Base-by-base conservation (phyloP, 2,113 vertebrate genomes). In the Muntiacus reevesi region DNA sequence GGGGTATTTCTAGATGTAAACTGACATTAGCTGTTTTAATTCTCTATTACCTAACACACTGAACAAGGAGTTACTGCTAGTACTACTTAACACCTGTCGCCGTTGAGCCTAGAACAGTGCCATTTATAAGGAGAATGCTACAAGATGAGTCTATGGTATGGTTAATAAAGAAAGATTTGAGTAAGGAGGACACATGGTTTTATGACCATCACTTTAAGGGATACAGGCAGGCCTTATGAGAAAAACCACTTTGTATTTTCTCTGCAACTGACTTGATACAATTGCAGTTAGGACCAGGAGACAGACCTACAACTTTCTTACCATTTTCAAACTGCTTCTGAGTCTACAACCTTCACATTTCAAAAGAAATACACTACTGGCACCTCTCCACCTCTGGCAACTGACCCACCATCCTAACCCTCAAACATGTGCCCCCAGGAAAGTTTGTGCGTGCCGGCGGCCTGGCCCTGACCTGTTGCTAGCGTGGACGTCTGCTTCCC, bases 401-500 rank as follows among this genome's bases (percentile, higher is more conserved):
- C 23, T 40, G n/a, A 50, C 6, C 71, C 67, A 45, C 62, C 54
- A 45, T 12, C 45, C 74, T 40, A 33, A 14, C 74, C 86, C 74
- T 87, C 52, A 87, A 95, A 87, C 10, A 5, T 0, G 17, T 43
- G 16, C 62, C 36, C 55, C 30, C 0, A 67, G 83, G 23, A 55
- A 59, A 82, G 54, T 2, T 78, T 5, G 12, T 14, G 5, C 52
- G 23, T 16, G 54, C 83, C 5, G 96, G 62, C 28, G 30, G 45
- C 57, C 91, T 62, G 47, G 11, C 43, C 21, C 98, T 98, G 97
- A 99, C 99, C 99, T 99, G 99, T 99, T 99, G 98, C 99, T 99
- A 91, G 99, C 99, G 98, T 99, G 99, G 86, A 99, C 99, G 0
- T 99, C 99, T 13, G 99, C 99, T 95, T 99, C 99, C 0, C 99